A percentile compares a stretch with the other conserved stretches of the same genome.
Evolutionary conservation across 2,888 invertebrate species (phyloP).

Genomic region (Xestia ashworthii): DNA sequence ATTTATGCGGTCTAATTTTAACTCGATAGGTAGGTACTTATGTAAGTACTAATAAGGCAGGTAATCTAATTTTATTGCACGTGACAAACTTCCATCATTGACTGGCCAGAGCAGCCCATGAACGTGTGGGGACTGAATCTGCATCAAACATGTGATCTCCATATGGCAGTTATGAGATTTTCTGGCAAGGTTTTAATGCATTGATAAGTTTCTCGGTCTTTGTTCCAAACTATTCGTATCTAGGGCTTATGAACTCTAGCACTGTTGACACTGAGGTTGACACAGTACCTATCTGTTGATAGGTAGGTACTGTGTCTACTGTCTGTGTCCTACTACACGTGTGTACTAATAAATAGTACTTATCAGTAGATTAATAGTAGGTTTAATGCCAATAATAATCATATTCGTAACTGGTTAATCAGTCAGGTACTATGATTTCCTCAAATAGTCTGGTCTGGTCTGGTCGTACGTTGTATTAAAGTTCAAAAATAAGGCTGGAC

Average conservation of each 20-base stretch:
- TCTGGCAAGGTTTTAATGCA: not conserved
- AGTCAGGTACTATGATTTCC: not conserved
- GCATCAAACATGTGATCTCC: too few relatives aligned
- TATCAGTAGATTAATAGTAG: too few relatives aligned
- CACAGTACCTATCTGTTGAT: not conserved
- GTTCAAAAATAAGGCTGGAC: slow-evolving; percentile 13
- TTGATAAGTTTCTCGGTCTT: not conserved
- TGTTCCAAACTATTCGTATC: not conserved
- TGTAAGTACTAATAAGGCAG: too few relatives aligned
- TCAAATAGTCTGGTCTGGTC: not conserved
- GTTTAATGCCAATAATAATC: too few relatives aligned
- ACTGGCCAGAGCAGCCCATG: slow-evolving; percentile 1
- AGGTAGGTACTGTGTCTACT: too few relatives aligned
- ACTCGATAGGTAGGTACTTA: too few relatives aligned
- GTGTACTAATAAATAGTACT: too few relatives aligned
- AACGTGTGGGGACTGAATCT: too few relatives aligned
- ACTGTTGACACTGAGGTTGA: too few relatives aligned
- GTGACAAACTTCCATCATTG: not conserved
- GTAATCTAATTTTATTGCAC: slow-evolving; percentile 1
- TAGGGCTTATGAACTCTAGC: not conserved
- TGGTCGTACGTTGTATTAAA: not conserved
- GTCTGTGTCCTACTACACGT: too few relatives aligned
- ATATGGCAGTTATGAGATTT: too few relatives aligned
- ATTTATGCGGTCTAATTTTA: too few relatives aligned
- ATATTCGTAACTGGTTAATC: not conserved